Base-by-base conservation (phyloP, 2,888 invertebrate genomes). In the Oithona nana region DNA sequence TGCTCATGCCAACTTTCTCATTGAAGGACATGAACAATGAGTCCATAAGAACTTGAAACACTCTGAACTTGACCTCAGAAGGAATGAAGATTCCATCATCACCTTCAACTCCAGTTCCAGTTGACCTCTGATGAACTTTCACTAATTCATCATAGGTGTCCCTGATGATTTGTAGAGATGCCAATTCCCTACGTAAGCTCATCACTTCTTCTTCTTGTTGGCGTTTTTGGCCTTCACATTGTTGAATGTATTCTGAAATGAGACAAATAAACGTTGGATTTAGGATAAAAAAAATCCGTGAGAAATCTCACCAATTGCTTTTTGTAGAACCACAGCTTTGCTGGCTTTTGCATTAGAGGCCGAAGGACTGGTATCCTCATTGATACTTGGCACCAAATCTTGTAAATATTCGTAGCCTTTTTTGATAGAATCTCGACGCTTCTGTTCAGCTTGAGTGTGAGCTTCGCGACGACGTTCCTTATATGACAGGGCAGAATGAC, bases 131-230 rank as follows among this genome's bases (percentile, higher is more conserved):
- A 73, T 95, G 93, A 3, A 92, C 89, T 74, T 92, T 90, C 20
- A 95, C 86, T 71, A 97, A 92, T 73, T 92, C 89, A 71, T 95
- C 93, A 71, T 94, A 94, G 73, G 93, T 94, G 1, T 86, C 84
- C 72, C 93, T 90, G 82, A 88, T 88, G 58, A 95, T 94, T 66
- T 90, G 83, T 62, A 95, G 75, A 0, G 94, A 95, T 24, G 90
- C 83, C 0, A 94, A 87, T 73, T 95, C 94, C 71, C 94, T 90
- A 28, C 88, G 80, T 24, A 90, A 75, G 0, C 86, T 86, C 67
- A 86, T 85, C 62, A 93, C 77, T 71, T 95, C 94, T n/a, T 93
- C 92, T 71, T 94, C 93, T 70, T 94, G 88, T 66, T 92, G 86
- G 68, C 87, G 84, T 69, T 93, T 88, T 73, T 93, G 89, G 72